Conservation (phyloP, 2,797 vertebrate genomes). For the Microchirus variegatus region DNA sequence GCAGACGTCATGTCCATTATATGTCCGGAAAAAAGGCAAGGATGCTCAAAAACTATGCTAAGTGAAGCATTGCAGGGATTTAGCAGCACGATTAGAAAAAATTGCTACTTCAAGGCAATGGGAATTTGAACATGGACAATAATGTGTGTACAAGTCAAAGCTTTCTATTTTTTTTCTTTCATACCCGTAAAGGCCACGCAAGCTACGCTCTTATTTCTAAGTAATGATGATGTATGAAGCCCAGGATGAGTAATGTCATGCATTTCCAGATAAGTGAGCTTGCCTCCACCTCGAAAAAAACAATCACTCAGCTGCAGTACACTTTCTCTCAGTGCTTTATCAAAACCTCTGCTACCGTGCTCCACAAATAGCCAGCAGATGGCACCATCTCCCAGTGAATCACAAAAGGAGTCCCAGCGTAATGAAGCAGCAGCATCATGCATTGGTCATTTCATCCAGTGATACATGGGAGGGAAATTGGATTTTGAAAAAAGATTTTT, state of each 20-base stretch:
- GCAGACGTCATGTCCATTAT: too few relatives aligned
- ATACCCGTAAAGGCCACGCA: too few relatives aligned
- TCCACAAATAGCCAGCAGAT: constrained; percentile 65
- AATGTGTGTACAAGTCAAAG: too few relatives aligned
- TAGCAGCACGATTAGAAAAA: too few relatives aligned
- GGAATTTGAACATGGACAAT: too few relatives aligned
- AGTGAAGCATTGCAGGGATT: too few relatives aligned
- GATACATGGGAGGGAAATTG: constrained; percentile 20
- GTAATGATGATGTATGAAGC: constrained; percentile 9
- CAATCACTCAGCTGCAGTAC: constrained; percentile 35
- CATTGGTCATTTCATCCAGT: constrained; percentile 43
- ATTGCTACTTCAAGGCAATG: too few relatives aligned
- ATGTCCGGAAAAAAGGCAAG: too few relatives aligned
- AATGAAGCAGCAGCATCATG: constrained; percentile 32
- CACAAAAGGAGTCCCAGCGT: constrained; percentile 13
- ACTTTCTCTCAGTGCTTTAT: background rate
- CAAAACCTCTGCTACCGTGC: background rate
- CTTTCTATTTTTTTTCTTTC: too few relatives aligned
- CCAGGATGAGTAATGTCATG: constrained; percentile 35
- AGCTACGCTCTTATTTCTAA: constrained; percentile 5
- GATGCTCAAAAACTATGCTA: too few relatives aligned
- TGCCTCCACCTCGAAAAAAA: constrained; percentile 28
- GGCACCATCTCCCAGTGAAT: constrained; percentile 59
- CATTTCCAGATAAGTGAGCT: constrained; percentile 49
- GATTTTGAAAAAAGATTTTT: background rate